Evolutionary conservation across 2,888 invertebrate genomes (phyloP).

Genomic region (Gibbula magus): DNA sequence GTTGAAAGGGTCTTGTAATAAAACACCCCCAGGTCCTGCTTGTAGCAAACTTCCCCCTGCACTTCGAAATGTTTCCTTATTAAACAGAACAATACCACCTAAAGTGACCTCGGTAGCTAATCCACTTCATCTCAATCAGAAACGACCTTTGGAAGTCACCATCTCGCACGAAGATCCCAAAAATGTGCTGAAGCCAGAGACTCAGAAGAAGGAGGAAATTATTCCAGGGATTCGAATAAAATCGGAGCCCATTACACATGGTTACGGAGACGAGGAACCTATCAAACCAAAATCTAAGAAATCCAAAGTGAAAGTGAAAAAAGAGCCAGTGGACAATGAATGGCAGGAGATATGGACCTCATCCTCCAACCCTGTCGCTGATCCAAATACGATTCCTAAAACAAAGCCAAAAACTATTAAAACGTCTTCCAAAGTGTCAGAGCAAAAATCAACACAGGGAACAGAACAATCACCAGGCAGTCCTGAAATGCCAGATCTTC

Average conservation of each 20-base stretch:
- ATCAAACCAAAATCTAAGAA: not conserved
- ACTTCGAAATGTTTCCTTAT: not conserved
- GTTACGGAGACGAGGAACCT: slow-evolving; percentile 30
- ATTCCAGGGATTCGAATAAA: slow-evolving; percentile 20
- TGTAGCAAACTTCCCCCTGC: not conserved
- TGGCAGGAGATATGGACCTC: slow-evolving; percentile 15
- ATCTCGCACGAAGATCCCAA: not conserved
- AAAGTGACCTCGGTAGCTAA: not conserved
- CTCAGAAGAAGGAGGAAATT: not conserved
- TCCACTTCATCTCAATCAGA: not conserved
- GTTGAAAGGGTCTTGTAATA: not conserved
- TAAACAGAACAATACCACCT: not conserved
- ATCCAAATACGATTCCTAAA: not conserved
- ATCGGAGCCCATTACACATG: slow-evolving; percentile 23
- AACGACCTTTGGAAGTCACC: not conserved
- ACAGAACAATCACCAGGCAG: no score
- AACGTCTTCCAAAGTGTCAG: not conserved
- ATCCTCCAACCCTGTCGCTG: not conserved
- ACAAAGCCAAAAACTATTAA: not conserved
- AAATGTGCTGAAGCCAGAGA: not conserved
- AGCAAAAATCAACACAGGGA: not conserved
- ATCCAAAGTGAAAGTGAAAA: not conserved
- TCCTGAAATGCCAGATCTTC: not conserved
- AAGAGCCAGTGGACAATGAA: not conserved
- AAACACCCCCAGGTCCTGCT: not conserved